phyloP scores from a whole-genome alignment of 2,888 invertebrate species.

The Volucella zonaria region DNA sequence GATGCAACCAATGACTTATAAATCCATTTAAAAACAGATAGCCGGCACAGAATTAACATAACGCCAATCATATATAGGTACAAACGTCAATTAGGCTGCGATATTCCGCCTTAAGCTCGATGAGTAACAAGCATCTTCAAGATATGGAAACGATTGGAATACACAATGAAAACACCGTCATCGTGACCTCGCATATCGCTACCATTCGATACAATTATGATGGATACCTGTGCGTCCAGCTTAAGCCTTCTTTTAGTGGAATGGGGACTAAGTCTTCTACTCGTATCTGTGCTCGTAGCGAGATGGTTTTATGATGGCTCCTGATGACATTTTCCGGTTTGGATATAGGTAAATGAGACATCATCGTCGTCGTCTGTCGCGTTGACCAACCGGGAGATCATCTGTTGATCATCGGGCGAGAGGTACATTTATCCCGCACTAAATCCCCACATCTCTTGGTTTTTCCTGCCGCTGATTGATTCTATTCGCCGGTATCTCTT shows the following conservation, averaged over 20 bases:
- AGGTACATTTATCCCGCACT: slow-evolving; percentile 66
- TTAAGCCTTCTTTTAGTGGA: slow-evolving; percentile 47
- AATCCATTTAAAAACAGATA: slow-evolving; percentile 44
- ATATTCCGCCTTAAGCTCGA: slow-evolving; percentile 63
- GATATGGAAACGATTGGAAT: slow-evolving; percentile 72
- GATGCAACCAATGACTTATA: slow-evolving; percentile 49
- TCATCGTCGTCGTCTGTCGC: slow-evolving; percentile 48
- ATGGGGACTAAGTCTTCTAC: slow-evolving; percentile 21
- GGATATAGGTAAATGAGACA: slow-evolving; percentile 74
- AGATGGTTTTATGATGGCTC: slow-evolving; percentile 73
- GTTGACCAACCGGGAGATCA: slow-evolving; percentile 32
- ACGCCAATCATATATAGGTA: slow-evolving; percentile 79
- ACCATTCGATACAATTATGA: slow-evolving; percentile 64
- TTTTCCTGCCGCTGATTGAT: slow-evolving; percentile 60
- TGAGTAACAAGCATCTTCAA: slow-evolving; percentile 72
- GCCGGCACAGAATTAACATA: slow-evolving; percentile 77
- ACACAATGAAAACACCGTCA: slow-evolving; percentile 62
- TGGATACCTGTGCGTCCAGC: slow-evolving; percentile 48
- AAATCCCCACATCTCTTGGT: slow-evolving; percentile 46
- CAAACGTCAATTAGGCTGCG: slow-evolving; percentile 80
- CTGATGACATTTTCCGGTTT: slow-evolving; percentile 74
- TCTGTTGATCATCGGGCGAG: slow-evolving; percentile 39
- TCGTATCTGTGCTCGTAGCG: slow-evolving; percentile 11
- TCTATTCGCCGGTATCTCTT: slow-evolving; percentile 53
- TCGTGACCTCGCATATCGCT: slow-evolving; percentile 65